A percentile compares a stretch with the other conserved stretches of the same genome.
Evolutionary conservation across 2,113 vertebrate species (phyloP).

Genomic region (Heloderma charlesbogerti): DNA sequence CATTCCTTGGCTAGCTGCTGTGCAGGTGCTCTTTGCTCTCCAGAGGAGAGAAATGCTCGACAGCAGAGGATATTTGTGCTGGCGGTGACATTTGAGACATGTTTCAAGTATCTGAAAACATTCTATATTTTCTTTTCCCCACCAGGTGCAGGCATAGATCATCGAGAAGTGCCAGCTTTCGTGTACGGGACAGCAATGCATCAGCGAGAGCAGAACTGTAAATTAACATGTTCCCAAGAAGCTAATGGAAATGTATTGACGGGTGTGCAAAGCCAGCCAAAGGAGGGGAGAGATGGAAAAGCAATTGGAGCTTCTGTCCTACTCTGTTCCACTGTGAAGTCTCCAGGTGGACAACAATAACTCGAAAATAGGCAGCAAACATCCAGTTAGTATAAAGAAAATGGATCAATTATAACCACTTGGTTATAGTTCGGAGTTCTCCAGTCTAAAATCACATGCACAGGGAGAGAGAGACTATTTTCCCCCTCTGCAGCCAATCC

Average conservation of each 20-base stretch:
- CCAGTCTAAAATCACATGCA: too few species aligned
- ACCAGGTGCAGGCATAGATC: conserved; percentile 25
- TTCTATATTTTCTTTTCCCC: conserved; percentile 15
- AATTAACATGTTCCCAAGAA: conserved; percentile 42
- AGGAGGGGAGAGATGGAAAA: background rate
- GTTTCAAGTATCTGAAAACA: conserved; percentile 46
- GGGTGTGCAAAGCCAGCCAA: background rate
- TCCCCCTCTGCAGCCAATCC: too few species aligned
- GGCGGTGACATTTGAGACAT: conserved; percentile 51
- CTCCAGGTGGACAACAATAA: background rate
- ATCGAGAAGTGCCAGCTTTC: conserved; percentile 42
- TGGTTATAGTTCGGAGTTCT: background rate
- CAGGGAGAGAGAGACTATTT: too few species aligned
- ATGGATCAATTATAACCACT: background rate
- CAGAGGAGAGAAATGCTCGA: conserved; percentile 46
- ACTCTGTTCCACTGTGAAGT: too few species aligned
- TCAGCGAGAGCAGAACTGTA: conserved; percentile 30
- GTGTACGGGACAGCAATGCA: background rate
- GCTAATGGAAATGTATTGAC: background rate
- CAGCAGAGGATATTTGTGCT: conserved; percentile 57
- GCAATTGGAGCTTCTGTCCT: background rate
- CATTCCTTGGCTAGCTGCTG: rapidly evolving
- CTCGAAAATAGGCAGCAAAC: background rate
- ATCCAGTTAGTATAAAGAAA: background rate
- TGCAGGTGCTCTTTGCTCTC: conserved; percentile 39